phyloP scores from a whole-genome alignment of 2,113 vertebrate species.

The Heteronetta atricapilla region DNA sequence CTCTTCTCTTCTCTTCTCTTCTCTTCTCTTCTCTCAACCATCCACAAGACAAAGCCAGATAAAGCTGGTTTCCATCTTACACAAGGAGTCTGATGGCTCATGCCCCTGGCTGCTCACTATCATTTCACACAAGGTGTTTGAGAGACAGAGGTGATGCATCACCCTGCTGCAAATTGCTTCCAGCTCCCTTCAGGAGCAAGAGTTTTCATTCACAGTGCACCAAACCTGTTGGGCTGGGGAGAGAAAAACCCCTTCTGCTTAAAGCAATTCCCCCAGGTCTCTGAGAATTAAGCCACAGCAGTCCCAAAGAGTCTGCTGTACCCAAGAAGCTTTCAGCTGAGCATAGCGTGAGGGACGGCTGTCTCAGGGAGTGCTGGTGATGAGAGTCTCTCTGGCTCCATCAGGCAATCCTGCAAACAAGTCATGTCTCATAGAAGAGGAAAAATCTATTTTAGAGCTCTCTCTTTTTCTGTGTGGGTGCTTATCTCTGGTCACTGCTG shows the following conservation, averaged over 20 bases:
- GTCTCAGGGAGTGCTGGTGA: neutral
- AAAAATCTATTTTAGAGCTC: slow-evolving; percentile 43
- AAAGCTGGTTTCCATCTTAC: neutral
- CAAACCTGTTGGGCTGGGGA: neutral
- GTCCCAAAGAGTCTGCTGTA: neutral
- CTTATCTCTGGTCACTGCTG: slow-evolving; percentile 70
- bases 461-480: slow-evolving; percentile 60
- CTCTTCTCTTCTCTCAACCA: neutral
- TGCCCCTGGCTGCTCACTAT: rapidly evolving
- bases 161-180: neutral
- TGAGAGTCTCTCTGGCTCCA: neutral
- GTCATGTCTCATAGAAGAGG: slow-evolving; percentile 45
- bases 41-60: neutral
- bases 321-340: neutral
- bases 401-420: slow-evolving; percentile 33
- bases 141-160: neutral
- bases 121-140: neutral
- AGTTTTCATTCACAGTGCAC: rapidly evolving
- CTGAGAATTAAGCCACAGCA: neutral
- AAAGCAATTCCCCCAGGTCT: neutral
- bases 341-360: neutral
- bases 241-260: neutral
- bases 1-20: too few relatives aligned
- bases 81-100: neutral
- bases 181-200: neutral